phyloP scores from a whole-genome alignment of 2,113 vertebrate species.

The Redunca redunca region DNA sequence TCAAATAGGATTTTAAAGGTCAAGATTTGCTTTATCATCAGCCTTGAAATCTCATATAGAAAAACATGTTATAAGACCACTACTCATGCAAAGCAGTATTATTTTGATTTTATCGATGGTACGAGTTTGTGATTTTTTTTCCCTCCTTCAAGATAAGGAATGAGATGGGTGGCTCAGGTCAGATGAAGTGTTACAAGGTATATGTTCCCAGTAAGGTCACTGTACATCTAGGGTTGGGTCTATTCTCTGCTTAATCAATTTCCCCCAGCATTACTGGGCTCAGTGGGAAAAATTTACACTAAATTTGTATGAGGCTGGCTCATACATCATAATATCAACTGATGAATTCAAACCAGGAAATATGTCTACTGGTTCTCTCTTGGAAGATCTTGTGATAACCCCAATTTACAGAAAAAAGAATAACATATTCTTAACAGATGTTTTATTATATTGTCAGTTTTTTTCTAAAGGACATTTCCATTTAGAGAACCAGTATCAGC shows the following conservation, averaged over 20 bases:
- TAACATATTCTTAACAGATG: conserved; percentile 8
- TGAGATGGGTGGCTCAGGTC: neutral
- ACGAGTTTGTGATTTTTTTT: neutral
- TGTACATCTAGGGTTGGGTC: neutral
- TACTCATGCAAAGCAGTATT: neutral
- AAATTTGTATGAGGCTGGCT: neutral
- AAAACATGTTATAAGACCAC: neutral
- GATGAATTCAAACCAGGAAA: conserved; percentile 6
- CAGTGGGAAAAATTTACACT: conserved; percentile 5
- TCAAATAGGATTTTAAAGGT: conserved; percentile 6
- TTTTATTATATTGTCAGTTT: neutral
- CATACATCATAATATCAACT: neutral
- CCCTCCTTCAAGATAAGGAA: conserved; percentile 1
- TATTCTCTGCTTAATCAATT: neutral
- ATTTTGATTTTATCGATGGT: conserved; percentile 11
- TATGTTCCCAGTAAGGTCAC: neutral
- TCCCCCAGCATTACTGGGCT: neutral
- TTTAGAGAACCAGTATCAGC: neutral
- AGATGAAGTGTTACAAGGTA: neutral
- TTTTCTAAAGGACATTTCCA: conserved; percentile 20
- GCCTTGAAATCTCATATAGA: neutral
- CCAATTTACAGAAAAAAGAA: conserved; percentile 23
- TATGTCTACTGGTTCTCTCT: neutral
- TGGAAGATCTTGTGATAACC: neutral
- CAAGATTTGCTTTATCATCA: conserved; percentile 26